Percentiles rank a stretch among this genome's conserved stretches.
Conservation (phyloP, 1,140 invertebrate genomes). For the Zaprionus tsacasi region DNA sequence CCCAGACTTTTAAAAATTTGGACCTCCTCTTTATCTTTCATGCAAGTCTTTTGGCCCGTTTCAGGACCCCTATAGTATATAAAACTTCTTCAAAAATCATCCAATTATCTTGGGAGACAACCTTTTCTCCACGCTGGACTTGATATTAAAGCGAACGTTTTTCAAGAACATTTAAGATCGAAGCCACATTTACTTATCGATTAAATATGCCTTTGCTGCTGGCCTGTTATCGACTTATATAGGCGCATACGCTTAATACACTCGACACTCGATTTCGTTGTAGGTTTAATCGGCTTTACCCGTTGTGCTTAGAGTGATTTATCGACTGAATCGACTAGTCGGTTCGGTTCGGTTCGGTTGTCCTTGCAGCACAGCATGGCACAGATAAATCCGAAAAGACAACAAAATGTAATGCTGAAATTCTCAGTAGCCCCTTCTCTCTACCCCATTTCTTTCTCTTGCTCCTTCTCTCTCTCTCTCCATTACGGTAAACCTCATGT, state of each 20-base stretch:
- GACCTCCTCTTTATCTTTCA: too few relatives aligned
- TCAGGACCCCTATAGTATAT: too few relatives aligned
- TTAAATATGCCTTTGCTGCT: not conserved
- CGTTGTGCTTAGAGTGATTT: conserved; percentile 1
- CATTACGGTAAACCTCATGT: not conserved
- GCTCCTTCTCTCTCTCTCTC: not conserved
- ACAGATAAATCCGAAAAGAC: conserved; percentile 2
- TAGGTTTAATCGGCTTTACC: not conserved
- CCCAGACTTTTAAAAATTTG: too few relatives aligned
- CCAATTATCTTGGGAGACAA: too few relatives aligned
- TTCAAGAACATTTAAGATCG: not conserved
- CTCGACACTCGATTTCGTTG: conserved; percentile 1
- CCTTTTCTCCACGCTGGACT: not conserved
- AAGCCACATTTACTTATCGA: too few relatives aligned
- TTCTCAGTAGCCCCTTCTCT: conserved; percentile 3
- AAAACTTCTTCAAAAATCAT: too few relatives aligned
- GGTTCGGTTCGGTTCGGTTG: not conserved
- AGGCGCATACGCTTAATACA: not conserved
- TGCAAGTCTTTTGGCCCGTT: too few relatives aligned
- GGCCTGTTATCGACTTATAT: not conserved
- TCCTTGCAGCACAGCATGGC: not conserved
- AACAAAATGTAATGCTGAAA: conserved; percentile 7
- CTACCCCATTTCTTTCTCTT: not conserved
- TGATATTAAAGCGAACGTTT: not conserved
- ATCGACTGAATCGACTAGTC: conserved; percentile 2